Evolutionary conservation across 2,113 vertebrate genomes (phyloP).

Genomic region (Dolichotis patagonum): DNA sequence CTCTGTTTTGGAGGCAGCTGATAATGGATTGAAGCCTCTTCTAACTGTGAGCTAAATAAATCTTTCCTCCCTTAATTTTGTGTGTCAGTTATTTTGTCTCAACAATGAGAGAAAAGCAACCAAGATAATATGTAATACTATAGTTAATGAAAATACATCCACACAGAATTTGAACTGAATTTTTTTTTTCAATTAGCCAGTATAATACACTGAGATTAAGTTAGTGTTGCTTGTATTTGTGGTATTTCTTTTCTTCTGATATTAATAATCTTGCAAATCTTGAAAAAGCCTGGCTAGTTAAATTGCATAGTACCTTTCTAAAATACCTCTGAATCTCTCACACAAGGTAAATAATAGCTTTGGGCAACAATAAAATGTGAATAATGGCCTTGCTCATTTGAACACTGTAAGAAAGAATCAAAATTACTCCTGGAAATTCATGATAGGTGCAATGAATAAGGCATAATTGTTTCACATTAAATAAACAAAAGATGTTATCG

Average conservation of each 20-base stretch:
- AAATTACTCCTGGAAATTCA: slow-evolving; percentile 78
- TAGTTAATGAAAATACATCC: slow-evolving; percentile 54
- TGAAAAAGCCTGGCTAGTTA: slow-evolving; percentile 79
- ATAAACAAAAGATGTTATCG: slow-evolving; percentile 82
- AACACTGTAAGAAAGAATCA: slow-evolving; percentile 78
- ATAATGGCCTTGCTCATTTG: slow-evolving; percentile 81
- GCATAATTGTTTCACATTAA: slow-evolving; percentile 84
- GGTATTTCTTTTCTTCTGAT: slow-evolving; percentile 73
- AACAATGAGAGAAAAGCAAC: background rate
- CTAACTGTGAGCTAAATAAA: background rate
- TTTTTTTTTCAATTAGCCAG: slow-evolving; percentile 53
- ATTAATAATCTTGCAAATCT: slow-evolving; percentile 79
- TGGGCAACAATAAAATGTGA: slow-evolving; percentile 86
- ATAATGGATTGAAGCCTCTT: background rate
- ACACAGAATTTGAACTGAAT: slow-evolving; percentile 8
- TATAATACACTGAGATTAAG: slow-evolving; percentile 55
- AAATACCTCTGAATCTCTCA: slow-evolving; percentile 75
- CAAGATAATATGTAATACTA: background rate
- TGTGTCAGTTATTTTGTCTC: background rate
- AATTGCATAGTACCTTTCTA: slow-evolving; percentile 77
- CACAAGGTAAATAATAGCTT: slow-evolving; percentile 80
- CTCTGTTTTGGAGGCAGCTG: background rate
- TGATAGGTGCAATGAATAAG: slow-evolving; percentile 84
- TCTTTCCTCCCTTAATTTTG: background rate
- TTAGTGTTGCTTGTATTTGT: slow-evolving; percentile 66